Conservation (phyloP, 1,140 invertebrate species). For the Chrysomallon squamiferum region DNA sequence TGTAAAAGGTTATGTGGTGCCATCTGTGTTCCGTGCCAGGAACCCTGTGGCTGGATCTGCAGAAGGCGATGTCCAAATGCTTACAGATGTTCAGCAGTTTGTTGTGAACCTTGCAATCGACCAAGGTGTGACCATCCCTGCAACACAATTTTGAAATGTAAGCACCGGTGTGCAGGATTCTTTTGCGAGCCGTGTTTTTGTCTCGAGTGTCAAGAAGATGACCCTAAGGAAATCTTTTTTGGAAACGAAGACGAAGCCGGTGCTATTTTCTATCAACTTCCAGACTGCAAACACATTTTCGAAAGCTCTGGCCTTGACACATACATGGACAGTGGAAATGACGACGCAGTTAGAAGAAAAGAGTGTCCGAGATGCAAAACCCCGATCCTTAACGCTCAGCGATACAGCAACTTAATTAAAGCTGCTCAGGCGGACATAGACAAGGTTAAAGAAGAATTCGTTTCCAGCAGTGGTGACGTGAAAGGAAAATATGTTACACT, state of each 20-base stretch:
- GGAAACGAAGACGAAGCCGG: conserved; percentile 50
- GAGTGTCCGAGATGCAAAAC: conserved; percentile 71
- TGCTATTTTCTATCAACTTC: conserved; percentile 1
- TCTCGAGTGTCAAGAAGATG: conserved; percentile 44
- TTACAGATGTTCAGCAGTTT: conserved; percentile 65
- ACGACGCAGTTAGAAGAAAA: conserved; percentile 62
- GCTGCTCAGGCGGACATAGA: conserved; percentile 65
- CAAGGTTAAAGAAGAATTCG: background rate
- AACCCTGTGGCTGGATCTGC: conserved; percentile 62
- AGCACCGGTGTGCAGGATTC: conserved; percentile 11
- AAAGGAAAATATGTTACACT: background rate
- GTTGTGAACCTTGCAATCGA: conserved; percentile 67
- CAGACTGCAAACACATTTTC: conserved; percentile 8
- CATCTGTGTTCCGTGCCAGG: conserved; percentile 68
- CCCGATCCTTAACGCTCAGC: conserved; percentile 67
- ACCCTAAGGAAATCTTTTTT: conserved; percentile 66
- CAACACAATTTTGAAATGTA: conserved; percentile 13
- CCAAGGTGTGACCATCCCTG: conserved; percentile 65
- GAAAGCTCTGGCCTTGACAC: conserved; percentile 18
- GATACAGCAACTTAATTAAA: conserved; percentile 70
- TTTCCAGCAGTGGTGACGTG: background rate
- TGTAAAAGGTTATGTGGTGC: conserved; percentile 69
- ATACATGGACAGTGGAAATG: conserved; percentile 63
- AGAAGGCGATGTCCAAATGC: conserved; percentile 51
- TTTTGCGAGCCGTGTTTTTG: conserved; percentile 11